Conservation (phyloP, 2,888 invertebrate genomes). For the Synanthedon formicaeformis region DNA sequence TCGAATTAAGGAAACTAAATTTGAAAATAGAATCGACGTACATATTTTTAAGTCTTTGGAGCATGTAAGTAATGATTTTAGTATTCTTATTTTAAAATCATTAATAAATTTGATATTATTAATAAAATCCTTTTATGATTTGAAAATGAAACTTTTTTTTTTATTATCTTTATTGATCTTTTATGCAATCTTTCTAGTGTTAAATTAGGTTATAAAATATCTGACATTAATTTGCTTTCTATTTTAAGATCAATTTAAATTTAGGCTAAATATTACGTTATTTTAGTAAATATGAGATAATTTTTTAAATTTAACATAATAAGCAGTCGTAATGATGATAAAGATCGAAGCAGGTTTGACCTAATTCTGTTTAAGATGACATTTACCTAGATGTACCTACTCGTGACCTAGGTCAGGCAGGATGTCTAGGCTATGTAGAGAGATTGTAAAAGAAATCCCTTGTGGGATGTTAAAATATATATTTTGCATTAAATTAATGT, state of each 20-base stretch:
- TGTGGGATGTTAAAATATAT: constrained; percentile 1
- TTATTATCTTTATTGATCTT: too few relatives aligned
- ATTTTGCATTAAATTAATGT: too few relatives aligned
- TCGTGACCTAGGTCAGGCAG: constrained; percentile 42
- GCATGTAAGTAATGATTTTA: constrained; percentile 43
- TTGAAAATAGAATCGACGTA: background rate
- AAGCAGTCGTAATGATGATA: background rate
- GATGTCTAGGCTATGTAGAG: constrained; percentile 3
- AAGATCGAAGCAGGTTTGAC: constrained; percentile 28
- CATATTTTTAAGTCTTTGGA: background rate
- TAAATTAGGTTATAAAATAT: background rate
- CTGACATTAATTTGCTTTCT: background rate
- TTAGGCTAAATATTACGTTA: background rate
- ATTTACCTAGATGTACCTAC: constrained; percentile 23
- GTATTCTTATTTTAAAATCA: background rate
- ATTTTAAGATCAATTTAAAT: background rate
- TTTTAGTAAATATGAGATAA: background rate
- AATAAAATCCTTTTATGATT: too few relatives aligned
- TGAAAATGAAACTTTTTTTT: too few relatives aligned
- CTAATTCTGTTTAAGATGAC: constrained; percentile 35
- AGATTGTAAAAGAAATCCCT: too few relatives aligned
- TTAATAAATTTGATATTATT: background rate
- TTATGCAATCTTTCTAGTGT: background rate
- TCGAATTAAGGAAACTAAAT: background rate
- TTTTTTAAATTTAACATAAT: background rate